phyloP scores from a whole-genome alignment of 1,140 invertebrate genomes.

The Laupala kohalensis region DNA sequence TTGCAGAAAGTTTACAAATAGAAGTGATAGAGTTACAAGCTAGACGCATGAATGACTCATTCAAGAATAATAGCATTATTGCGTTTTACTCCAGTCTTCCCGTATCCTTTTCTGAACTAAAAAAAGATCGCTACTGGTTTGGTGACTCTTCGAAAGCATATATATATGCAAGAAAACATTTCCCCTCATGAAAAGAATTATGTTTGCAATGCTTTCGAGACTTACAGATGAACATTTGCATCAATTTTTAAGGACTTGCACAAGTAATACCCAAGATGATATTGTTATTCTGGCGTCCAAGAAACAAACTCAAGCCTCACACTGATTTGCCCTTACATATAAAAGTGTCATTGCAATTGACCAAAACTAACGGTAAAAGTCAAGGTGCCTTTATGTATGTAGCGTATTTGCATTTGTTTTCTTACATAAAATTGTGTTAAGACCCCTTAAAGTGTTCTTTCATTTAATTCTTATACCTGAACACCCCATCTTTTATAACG shows the following conservation, averaged over 20 bases:
- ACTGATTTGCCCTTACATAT: neutral
- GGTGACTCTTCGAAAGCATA: neutral
- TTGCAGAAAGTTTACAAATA: no score
- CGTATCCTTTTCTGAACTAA: neutral
- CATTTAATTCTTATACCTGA: no score
- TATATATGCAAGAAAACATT: conserved; percentile 7
- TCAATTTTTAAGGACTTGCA: neutral
- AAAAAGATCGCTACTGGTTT: neutral
- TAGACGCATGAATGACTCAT: no score
- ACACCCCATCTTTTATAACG: no score
- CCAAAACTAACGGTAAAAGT: no score
- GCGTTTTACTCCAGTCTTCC: neutral
- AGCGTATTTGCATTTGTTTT: no score
- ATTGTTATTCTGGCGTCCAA: neutral
- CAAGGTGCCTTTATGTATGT: no score
- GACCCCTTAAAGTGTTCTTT: no score
- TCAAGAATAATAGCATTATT: neutral
- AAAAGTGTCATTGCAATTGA: no score
- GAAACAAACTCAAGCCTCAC: neutral
- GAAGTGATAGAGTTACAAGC: no score
- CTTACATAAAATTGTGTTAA: no score
- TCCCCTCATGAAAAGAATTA: neutral
- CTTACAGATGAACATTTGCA: neutral
- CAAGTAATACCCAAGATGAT: neutral
- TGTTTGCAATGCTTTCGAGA: neutral